phyloP scores from a whole-genome alignment of 1,140 invertebrate species.

The Bilobella aurantiaca region DNA sequence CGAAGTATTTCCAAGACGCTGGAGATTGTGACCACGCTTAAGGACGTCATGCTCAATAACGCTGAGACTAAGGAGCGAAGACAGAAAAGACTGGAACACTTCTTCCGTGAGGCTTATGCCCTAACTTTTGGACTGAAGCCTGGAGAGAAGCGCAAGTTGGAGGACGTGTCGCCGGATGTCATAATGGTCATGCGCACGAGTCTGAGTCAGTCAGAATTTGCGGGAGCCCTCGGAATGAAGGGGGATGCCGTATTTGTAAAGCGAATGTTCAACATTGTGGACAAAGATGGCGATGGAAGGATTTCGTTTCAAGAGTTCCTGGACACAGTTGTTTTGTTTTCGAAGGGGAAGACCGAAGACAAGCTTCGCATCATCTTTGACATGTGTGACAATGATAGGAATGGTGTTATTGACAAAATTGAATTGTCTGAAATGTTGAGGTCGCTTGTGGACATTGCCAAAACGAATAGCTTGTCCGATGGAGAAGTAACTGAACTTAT shows the following conservation, averaged over 20 bases:
- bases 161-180: conserved; percentile 69
- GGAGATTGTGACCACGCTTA: conserved; percentile 53
- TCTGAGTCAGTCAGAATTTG: conserved; percentile 89
- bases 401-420: conserved; percentile 87
- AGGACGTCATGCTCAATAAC: conserved; percentile 80
- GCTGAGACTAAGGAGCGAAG: conserved; percentile 92
- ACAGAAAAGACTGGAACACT: conserved; percentile 89
- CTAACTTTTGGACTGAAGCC: conserved; percentile 75
- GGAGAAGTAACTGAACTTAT: conserved; percentile 79
- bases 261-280: conserved; percentile 98
- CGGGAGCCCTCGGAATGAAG: conserved; percentile 92
- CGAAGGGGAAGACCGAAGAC: conserved; percentile 84
- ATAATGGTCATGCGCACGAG: conserved; percentile 87
- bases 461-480: conserved; percentile 78
- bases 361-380: conserved; percentile 94
- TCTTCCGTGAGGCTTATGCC: conserved; percentile 96
- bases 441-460: conserved; percentile 87
- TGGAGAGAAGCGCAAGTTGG: conserved; percentile 48
- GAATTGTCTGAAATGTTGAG: conserved; percentile 89
- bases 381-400: conserved; percentile 96
- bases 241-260: conserved; percentile 92
- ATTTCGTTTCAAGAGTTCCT: conserved; percentile 98
- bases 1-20: conserved; percentile 69
- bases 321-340: conserved; percentile 85
- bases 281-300: conserved; percentile 87